phyloP scores from a whole-genome alignment of 1,140 invertebrate genomes.

The Amphibalanus amphitrite region DNA sequence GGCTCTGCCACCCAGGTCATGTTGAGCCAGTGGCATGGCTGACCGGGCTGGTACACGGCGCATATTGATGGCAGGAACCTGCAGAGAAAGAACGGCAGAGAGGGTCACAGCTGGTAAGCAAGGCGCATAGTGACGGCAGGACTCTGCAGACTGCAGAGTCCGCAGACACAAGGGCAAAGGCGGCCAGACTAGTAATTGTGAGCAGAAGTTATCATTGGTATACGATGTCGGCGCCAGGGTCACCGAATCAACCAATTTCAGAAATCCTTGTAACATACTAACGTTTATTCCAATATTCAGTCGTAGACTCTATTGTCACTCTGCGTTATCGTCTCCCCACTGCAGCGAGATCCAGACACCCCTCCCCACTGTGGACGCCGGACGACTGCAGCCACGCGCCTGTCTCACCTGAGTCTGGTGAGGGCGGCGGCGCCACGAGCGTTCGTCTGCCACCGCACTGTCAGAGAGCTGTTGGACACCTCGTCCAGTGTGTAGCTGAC shows the following conservation, averaged over 20 bases:
- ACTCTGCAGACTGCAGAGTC: neutral
- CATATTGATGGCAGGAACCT: neutral
- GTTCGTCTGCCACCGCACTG: neutral
- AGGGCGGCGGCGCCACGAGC: neutral
- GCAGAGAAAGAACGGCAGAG: neutral
- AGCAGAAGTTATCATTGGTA: neutral
- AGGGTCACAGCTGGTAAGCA: neutral
- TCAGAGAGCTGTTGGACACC: neutral
- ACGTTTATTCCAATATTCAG: neutral
- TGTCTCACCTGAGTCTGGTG: neutral
- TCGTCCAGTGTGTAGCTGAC: neutral
- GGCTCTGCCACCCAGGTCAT: constrained; percentile 31
- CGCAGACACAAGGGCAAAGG: neutral
- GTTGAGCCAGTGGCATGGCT: constrained; percentile 13
- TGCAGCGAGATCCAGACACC: neutral
- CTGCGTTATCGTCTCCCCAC: neutral
- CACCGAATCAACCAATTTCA: too few relatives aligned
- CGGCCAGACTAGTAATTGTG: too few relatives aligned
- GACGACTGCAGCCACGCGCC: neutral
- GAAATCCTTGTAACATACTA: too few relatives aligned
- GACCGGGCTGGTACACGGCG: neutral
- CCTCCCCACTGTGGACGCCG: neutral
- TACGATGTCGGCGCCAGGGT: too few relatives aligned
- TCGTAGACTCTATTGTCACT: neutral
- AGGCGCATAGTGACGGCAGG: neutral